Evolutionary conservation across 64 coral and sea anemone genomes (phyloP), one percentile per base, ranked within the genome.

Genomic region (Porites australiensis): DNA sequence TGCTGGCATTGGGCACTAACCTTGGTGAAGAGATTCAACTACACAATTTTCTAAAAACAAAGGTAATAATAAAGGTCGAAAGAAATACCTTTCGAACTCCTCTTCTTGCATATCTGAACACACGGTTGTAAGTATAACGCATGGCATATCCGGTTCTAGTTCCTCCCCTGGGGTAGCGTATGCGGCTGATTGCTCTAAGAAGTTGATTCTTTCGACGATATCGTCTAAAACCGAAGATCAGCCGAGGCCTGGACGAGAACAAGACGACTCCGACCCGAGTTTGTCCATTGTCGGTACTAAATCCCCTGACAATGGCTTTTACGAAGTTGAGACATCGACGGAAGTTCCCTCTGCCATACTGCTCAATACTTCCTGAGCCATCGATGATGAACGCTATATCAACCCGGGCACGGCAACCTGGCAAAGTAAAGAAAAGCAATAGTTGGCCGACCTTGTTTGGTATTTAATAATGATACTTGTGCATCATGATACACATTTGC

Each of bases 371-470:
- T 66, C 92, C 87, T 50, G 92, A 94, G 6, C 92, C 92, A 68
- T 94, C 92, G 43, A 94, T 94, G 46, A 94, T 23, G 69, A 94
- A 94, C 19, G 87, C 92, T 57, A 94, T 64, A 21, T 94, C 92
- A 7, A 94, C 53, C 13, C n/a, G 86, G 15, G 92, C 92, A 64
- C 80, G 77, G 74, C 92, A 93, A 6, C n/a, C 92, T 93, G 84
- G 7, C 15, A 3, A 71, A 51, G 16, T 22, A 76, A 64, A 44
- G 43, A 59, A 60, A 21, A 65, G 13, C 47, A 44, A 79, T 48
- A 85, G 47, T 44, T 73, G 27, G 27, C 27, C 27, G 27, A 37
- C 27, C 27, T 37, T 37, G 0, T 37, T 37, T 37, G 27, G 27
- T 37, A 37, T 37, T 37, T 37, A 37, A 37, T 37, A 37, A 37